phyloP scores from a whole-genome alignment of 2,113 vertebrate genomes.

The Epinephelus moara region DNA sequence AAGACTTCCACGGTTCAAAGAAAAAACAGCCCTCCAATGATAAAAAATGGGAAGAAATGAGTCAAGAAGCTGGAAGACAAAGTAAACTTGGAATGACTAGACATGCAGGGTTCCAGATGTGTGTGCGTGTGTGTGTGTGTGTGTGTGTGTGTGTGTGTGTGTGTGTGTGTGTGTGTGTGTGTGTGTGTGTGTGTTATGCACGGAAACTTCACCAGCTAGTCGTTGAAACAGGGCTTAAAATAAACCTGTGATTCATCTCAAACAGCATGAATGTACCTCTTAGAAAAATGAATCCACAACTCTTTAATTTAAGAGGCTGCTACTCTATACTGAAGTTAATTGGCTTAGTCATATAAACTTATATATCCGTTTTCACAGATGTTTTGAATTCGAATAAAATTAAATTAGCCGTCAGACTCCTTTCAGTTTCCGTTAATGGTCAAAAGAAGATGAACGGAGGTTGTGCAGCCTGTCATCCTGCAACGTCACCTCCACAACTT shows the following conservation, averaged over 20 bases:
- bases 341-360: neutral
- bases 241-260: constrained; percentile 78
- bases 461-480: neutral
- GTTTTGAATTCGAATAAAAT: neutral
- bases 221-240: constrained; percentile 64
- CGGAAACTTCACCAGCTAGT: constrained; percentile 65
- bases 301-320: constrained; percentile 35
- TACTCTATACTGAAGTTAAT: constrained; percentile 16
- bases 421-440: neutral
- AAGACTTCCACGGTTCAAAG: constrained; percentile 50
- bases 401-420: neutral
- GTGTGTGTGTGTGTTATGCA: constrained; percentile 41
- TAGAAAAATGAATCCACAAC: constrained; percentile 32
- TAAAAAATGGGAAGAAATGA: constrained; percentile 70
- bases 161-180: constrained; percentile 69
- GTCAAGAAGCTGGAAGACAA: constrained; percentile 74
- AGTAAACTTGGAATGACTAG: constrained; percentile 66
- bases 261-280: constrained; percentile 55
- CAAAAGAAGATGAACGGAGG: neutral
- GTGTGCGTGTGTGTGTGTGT: constrained; percentile 53
- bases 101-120: constrained; percentile 66
- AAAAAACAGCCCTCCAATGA: constrained; percentile 16
- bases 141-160: constrained; percentile 69
- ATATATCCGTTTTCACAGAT: neutral
- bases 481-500: neutral